Evolutionary conservation across 2,888 invertebrate species (phyloP).

Genomic region (Seira sanloemensis): DNA sequence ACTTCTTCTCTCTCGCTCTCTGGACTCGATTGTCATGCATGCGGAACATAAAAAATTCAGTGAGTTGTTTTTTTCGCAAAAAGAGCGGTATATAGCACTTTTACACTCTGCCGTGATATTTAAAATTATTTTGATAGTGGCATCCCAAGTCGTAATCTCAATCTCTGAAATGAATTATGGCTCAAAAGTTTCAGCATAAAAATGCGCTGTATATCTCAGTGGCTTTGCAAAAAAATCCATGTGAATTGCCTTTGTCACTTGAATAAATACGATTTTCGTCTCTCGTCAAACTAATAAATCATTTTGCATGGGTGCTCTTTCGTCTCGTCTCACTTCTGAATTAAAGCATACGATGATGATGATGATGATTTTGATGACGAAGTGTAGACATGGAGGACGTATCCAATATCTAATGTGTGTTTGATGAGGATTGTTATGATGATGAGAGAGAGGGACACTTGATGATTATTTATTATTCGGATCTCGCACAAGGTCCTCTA

Average conservation of each 20-base stretch:
- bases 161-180: background rate
- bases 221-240: background rate
- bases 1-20: background rate
- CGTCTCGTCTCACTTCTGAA: background rate
- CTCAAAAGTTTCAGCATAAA: constrained; percentile 35
- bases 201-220: background rate
- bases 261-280: background rate
- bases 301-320: constrained; percentile 42
- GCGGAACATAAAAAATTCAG: background rate
- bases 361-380: background rate
- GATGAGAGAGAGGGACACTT: constrained; percentile 47
- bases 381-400: background rate
- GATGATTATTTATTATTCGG: constrained; percentile 57
- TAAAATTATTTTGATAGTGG: constrained; percentile 29
- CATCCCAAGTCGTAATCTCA: constrained; percentile 19
- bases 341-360: constrained; percentile 39
- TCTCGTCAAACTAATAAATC: constrained; percentile 48
- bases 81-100: constrained; percentile 11
- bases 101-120: constrained; percentile 13
- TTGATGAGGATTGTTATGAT: background rate
- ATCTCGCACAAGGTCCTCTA: constrained; percentile 49
- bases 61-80: background rate
- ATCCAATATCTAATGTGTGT: constrained; percentile 19
- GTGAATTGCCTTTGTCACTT: constrained; percentile 28
- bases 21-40: background rate